Percentiles rank a stretch among this genome's conserved stretches.
These are phyloP conservation scores for Pseudoips prasinana DNA, from an alignment of 2,888 invertebrate genomes.

Conservation along the genomic window DNA sequence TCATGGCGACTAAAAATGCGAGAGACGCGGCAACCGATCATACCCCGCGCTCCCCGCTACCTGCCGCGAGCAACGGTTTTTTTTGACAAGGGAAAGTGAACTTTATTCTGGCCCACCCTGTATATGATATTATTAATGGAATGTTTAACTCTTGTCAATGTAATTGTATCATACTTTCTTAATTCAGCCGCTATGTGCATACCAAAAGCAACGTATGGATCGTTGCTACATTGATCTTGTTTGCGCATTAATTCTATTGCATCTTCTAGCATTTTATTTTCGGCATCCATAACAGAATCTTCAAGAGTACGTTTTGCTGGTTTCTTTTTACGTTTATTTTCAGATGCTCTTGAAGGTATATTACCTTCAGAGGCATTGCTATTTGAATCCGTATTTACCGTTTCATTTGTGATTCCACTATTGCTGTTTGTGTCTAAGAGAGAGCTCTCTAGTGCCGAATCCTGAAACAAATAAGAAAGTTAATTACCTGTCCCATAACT, in stretches of 20 bases:
- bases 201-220: constrained; percentile 19
- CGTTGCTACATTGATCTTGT: constrained; percentile 1
- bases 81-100: no score
- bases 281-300: background rate
- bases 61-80: no score
- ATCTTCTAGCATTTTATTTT: constrained; percentile 2
- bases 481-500: constrained; percentile 1
- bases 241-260: constrained; percentile 1
- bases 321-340: no score
- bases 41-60: no score
- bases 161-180: constrained; percentile 17
- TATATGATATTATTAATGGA: constrained; percentile 22
- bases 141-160: constrained; percentile 15
- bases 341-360: no score
- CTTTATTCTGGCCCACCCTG: no score
- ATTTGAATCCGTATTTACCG: background rate
- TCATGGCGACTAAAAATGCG: no score
- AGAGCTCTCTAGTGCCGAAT: no score
- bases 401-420: background rate
- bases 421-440: no score
- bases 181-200: constrained; percentile 21
- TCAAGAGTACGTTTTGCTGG: constrained; percentile 1
- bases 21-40: no score
- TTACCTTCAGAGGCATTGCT: background rate
- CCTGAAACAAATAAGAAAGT: constrained; percentile 1